Conservation (phyloP, 2,797 vertebrate genomes). For the Sebastolobus alascanus region DNA sequence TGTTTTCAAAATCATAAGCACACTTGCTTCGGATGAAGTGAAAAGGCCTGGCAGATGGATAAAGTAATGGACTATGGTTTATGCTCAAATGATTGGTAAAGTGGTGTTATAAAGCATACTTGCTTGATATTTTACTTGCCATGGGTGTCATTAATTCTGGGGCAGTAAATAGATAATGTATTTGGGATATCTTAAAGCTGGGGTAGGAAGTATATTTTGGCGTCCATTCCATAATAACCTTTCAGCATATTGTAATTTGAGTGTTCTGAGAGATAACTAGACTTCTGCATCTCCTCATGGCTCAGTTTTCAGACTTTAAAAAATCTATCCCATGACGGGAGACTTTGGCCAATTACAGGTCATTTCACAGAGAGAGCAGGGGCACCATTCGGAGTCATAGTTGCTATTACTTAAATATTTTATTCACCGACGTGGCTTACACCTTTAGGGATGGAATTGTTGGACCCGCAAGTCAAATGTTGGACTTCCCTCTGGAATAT, state of each 20-base stretch:
- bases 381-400: not conserved
- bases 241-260: not conserved
- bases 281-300: no score
- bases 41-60: not conserved
- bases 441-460: not conserved
- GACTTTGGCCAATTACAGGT: no score
- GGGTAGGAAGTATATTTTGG: not conserved
- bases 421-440: not conserved
- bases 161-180: not conserved
- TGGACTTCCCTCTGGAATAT: not conserved
- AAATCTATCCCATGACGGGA: not conserved
- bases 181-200: not conserved
- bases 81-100: not conserved
- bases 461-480: not conserved
- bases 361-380: no score
- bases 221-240: not conserved
- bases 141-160: not conserved
- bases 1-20: not conserved
- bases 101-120: not conserved
- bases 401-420: not conserved
- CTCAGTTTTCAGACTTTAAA: not conserved
- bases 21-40: not conserved
- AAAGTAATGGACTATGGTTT: no score
- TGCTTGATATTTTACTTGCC: not conserved
- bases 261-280: not conserved